Evolutionary conservation across 2,113 vertebrate species (phyloP).

Genomic region (Dipodomys spectabilis): DNA sequence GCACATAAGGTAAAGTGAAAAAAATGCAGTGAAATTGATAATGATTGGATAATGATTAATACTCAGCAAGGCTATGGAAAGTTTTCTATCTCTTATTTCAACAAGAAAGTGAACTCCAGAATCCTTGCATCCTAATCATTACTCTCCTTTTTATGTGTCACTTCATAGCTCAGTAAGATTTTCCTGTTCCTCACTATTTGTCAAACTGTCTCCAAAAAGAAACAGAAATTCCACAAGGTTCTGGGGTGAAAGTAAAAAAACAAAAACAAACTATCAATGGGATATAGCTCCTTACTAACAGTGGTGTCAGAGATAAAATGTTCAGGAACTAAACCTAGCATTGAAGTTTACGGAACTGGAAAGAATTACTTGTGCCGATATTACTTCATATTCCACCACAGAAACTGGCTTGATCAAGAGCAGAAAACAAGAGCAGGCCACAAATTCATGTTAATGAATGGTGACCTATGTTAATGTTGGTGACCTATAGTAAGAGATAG

Average conservation of each 20-base stretch:
- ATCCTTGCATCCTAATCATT: constrained; percentile 24
- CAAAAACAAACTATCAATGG: background rate
- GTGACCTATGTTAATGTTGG: background rate
- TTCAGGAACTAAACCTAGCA: constrained; percentile 21
- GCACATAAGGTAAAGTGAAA: constrained; percentile 22
- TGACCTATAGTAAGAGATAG: background rate
- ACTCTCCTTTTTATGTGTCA: background rate
- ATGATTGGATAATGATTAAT: constrained; percentile 32
- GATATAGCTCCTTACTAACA: constrained; percentile 1
- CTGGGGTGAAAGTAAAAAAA: constrained; percentile 22
- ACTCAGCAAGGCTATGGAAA: constrained; percentile 32
- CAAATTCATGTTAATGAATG: too few species aligned
- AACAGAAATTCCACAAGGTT: constrained; percentile 18
- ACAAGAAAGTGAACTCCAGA: constrained; percentile 27
- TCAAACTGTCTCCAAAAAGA: background rate
- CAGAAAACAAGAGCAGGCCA: background rate
- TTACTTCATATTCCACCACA: background rate
- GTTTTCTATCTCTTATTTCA: constrained; percentile 32
- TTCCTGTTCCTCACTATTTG: constrained; percentile 31
- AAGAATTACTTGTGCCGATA: background rate
- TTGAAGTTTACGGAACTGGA: background rate
- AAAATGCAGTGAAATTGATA: constrained; percentile 61
- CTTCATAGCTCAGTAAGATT: constrained; percentile 28
- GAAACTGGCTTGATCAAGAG: background rate
- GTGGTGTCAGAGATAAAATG: background rate